Conservation (phyloP, 2,888 invertebrate genomes). For the Limnephilus auricula region DNA sequence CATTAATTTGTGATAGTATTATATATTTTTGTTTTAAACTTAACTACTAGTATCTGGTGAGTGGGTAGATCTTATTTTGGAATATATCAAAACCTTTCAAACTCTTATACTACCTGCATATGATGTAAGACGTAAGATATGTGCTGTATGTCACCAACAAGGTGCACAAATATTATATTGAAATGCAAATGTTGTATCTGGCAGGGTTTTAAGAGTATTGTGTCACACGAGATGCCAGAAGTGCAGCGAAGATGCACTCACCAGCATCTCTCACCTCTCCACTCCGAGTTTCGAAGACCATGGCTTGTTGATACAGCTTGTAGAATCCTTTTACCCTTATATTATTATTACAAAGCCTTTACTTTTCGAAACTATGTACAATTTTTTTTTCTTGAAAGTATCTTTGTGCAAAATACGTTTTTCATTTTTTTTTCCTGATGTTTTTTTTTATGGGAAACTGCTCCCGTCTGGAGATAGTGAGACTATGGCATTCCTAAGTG, state of each 20-base stretch:
- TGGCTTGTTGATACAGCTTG: neutral
- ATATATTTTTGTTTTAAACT: too few relatives aligned
- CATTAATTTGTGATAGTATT: too few relatives aligned
- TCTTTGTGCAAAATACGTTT: too few relatives aligned
- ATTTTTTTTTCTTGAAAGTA: too few relatives aligned
- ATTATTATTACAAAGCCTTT: neutral
- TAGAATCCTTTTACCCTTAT: neutral
- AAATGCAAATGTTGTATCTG: neutral
- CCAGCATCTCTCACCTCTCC: neutral
- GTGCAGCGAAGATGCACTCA: neutral
- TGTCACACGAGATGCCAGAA: neutral
- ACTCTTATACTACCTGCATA: neutral
- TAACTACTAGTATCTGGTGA: too few relatives aligned
- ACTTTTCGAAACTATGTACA: neutral
- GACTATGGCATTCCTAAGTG: too few relatives aligned
- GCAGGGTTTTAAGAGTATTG: neutral
- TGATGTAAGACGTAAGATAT: neutral
- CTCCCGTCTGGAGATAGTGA: too few relatives aligned
- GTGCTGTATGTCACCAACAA: neutral
- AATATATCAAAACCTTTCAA: neutral
- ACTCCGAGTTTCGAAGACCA: neutral
- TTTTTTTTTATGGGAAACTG: too few relatives aligned
- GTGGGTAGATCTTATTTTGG: neutral
- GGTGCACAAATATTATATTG: neutral
- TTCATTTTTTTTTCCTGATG: too few relatives aligned